Evolutionary conservation across 2,113 vertebrate species (phyloP).

Genomic region (human): GRCh38 chr21:25792501-25793000

Average conservation of each 20-base stretch:
- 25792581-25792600: not conserved
- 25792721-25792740: not conserved
- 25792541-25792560: not conserved
- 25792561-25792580: not conserved
- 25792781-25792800: not conserved
- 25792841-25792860: not conserved
- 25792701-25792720: not conserved
- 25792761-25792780: not conserved
- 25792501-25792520: too few species aligned
- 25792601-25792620: not conserved
- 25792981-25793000: not conserved
- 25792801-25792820: not conserved
- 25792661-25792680: not conserved
- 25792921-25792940: rapidly evolving
- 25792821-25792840: not conserved
- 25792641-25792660: not conserved
- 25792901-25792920: not conserved
- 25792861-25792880: not conserved
- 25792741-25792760: not conserved
- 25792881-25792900: not conserved
- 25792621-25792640: not conserved
- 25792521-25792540: too few species aligned
- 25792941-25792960: not conserved
- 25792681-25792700: not conserved
- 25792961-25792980: not conserved